Base-by-base conservation (phyloP, 1,140 invertebrate genomes). In the Anagrus nilaparvatae region DNA sequence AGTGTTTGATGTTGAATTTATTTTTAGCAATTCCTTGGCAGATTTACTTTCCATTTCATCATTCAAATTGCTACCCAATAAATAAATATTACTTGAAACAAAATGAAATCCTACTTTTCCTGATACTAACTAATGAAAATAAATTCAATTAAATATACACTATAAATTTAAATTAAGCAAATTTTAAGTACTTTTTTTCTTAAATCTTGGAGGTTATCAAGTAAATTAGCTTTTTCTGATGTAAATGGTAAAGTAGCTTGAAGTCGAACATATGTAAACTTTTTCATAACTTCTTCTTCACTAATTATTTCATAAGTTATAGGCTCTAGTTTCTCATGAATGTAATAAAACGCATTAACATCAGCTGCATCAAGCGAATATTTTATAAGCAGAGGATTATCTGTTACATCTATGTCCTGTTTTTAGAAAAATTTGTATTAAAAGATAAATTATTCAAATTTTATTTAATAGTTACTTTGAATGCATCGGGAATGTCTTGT, bases 361-460 rank as follows among this genome's bases (percentile, higher is more conserved):
- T 72, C 70, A 35, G 67, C 55, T 10, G 72, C 65, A 44, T 69
- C 69, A 17, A 74, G 45, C n/a, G 66, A 65, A 49, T 71, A 76
- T 51, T 74, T 75, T 19, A 84, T 61, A 43, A 83, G 64, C 28
- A 84, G 66, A 20, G 80, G 82, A 65, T 83, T 84, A 56, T 84
- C 81, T 34, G 81, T 84, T 40, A 83, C 77, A 60, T 84, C 79
- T 48, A 84, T 75, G 56, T 80, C 75, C 71, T 79, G 51, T 18
- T 23, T 31, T 40, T 28, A 20, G 16, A 37, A n/a, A 7, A 6
- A 24, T 28, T 21, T 27, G 39, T 17, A 25, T 3, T 25, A 30
- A 35, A 42, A 29, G 19, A 14, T 18, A 30, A 20, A 29, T 19
- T 24, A 35, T 28, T 17, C 21, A n/a, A 12, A 18, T 8, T 19